A percentile compares a stretch with the other conserved stretches of the same genome.
Conservation (phyloP, 1,140 invertebrate species). For the Zaprionus davidi region DNA sequence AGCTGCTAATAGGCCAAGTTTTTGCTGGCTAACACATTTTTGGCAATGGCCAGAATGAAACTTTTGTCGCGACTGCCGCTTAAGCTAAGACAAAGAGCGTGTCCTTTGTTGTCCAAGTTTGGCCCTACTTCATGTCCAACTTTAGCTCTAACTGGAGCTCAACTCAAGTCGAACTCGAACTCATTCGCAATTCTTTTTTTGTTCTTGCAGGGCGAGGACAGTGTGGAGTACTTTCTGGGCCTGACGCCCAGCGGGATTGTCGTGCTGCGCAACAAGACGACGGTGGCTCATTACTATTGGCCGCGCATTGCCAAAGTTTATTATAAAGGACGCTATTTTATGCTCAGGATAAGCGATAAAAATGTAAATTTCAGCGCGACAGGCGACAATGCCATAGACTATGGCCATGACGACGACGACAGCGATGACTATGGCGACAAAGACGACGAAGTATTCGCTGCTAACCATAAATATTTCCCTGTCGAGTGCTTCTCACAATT, state of each 20-base stretch:
- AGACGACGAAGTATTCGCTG: conserved; percentile 49
- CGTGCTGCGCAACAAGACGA: conserved; percentile 96
- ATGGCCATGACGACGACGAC: conserved; percentile 18
- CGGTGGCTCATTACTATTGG: conserved; percentile 99
- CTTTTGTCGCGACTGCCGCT: conserved; percentile 47
- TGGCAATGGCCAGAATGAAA: conserved; percentile 62
- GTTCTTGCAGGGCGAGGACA: conserved; percentile 95
- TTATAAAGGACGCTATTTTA: conserved; percentile 98
- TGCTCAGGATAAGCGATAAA: conserved; percentile 97
- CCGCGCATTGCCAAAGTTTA: conserved; percentile 98
- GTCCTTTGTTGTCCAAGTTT: conserved; percentile 46
- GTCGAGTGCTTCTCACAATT: conserved; percentile 77
- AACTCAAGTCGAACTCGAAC: conserved; percentile 15
- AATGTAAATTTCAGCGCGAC: conserved; percentile 89
- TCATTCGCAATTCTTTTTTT: conserved; percentile 61
- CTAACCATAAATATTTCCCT: conserved; percentile 70
- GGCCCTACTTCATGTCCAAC: not conserved
- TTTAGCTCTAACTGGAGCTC: conserved; percentile 39
- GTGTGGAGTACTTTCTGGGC: conserved; percentile 97
- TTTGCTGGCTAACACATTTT: conserved; percentile 70
- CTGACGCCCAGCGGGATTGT: conserved; percentile 98
- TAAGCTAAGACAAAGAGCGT: conserved; percentile 38
- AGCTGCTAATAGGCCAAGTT: conserved; percentile 75
- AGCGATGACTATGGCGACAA: conserved; percentile 21
- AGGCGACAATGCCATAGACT: conserved; percentile 49